Conservation (phyloP, 1,140 invertebrate species). For the Leptopilina clavipes region DNA sequence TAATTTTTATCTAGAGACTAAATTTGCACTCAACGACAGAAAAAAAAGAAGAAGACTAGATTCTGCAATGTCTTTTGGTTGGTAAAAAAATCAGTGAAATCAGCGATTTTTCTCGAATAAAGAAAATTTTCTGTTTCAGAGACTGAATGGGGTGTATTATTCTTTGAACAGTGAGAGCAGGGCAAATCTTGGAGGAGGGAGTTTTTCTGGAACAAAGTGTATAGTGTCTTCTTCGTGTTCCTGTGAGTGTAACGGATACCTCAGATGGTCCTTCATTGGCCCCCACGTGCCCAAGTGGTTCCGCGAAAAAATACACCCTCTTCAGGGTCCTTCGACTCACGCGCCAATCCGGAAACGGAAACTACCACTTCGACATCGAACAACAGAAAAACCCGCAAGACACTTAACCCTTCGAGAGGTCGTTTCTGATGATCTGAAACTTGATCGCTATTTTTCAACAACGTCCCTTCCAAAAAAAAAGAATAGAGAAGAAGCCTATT, state of each 20-base stretch:
- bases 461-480: slow-evolving; percentile 41
- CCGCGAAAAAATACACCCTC: slow-evolving; percentile 59
- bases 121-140: slow-evolving; percentile 21
- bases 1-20: no score
- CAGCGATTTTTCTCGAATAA: neutral
- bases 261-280: slow-evolving; percentile 61
- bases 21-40: no score
- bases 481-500: neutral
- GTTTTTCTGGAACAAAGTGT: slow-evolving; percentile 43
- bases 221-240: slow-evolving; percentile 54
- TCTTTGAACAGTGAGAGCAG: slow-evolving; percentile 40
- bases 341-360: slow-evolving; percentile 73
- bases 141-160: neutral
- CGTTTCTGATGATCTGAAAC: slow-evolving; percentile 57
- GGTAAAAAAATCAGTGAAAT: no score
- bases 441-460: slow-evolving; percentile 55
- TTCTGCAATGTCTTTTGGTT: no score
- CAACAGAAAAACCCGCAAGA: slow-evolving; percentile 51
- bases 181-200: slow-evolving; percentile 22
- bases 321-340: slow-evolving; percentile 60
- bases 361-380: slow-evolving; percentile 58
- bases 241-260: slow-evolving; percentile 55
- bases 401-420: slow-evolving; percentile 68
- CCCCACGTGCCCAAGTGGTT: slow-evolving; percentile 71
- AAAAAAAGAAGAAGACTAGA: no score